These are phyloP conservation scores for Cryptocephalus primarius DNA, from an alignment of 2,888 invertebrate genomes.

Conservation along the genomic window DNA sequence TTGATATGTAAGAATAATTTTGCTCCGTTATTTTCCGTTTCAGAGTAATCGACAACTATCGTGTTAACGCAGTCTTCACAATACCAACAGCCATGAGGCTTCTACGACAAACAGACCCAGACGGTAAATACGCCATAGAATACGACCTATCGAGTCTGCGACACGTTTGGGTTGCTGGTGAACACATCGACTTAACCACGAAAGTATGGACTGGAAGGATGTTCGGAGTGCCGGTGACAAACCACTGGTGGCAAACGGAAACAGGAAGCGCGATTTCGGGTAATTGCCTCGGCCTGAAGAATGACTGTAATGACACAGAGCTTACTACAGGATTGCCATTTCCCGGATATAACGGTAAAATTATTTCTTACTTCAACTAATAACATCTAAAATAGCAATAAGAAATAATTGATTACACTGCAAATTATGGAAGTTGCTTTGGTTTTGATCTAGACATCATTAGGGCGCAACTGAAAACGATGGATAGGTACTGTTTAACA, in stretches of 20 bases:
- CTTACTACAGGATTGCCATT: slow-evolving; percentile 70
- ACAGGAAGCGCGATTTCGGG: slow-evolving; percentile 85
- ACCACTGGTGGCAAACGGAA: slow-evolving; percentile 98
- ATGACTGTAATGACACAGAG: slow-evolving; percentile 48
- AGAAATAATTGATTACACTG: neutral
- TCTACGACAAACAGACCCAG: slow-evolving; percentile 71
- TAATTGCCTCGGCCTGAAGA: slow-evolving; percentile 64
- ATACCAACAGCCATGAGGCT: slow-evolving; percentile 87
- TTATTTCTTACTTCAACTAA: neutral
- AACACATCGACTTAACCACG: slow-evolving; percentile 87
- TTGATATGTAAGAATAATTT: too few relatives aligned
- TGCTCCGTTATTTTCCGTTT: slow-evolving; percentile 5
- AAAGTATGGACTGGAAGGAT: slow-evolving; percentile 62
- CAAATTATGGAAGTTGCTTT: neutral
- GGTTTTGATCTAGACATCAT: too few relatives aligned
- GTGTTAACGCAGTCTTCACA: slow-evolving; percentile 75
- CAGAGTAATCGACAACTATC: slow-evolving; percentile 79
- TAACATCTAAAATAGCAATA: neutral
- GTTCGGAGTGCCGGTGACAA: slow-evolving; percentile 67
- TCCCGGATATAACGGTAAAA: slow-evolving; percentile 74
- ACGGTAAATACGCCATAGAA: slow-evolving; percentile 51
- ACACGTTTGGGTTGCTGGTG: slow-evolving; percentile 77
- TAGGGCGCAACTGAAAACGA: too few relatives aligned
- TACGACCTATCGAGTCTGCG: slow-evolving; percentile 62
- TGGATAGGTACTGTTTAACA: too few relatives aligned